Evolutionary conservation across 2,888 invertebrate genomes (phyloP).

Genomic region (Gandaritis pyraliata): DNA sequence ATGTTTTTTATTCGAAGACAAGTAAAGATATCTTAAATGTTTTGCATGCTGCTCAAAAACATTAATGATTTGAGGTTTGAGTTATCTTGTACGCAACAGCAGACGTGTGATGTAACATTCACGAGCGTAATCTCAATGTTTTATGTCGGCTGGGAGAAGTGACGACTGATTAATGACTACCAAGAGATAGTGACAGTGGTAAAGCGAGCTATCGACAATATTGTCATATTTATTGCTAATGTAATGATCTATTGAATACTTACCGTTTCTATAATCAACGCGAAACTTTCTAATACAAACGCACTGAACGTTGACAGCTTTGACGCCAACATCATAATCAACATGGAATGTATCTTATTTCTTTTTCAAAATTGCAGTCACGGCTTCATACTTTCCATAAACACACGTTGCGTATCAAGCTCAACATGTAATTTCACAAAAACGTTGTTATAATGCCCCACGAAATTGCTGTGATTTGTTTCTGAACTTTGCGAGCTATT

Average conservation of each 20-base stretch:
- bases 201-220: slow-evolving; percentile 63
- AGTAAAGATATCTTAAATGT: slow-evolving; percentile 34
- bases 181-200: slow-evolving; percentile 60
- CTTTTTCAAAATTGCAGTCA: slow-evolving; percentile 54
- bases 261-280: slow-evolving; percentile 45
- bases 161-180: slow-evolving; percentile 72
- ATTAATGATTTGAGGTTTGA: slow-evolving; percentile 57
- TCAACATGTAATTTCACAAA: slow-evolving; percentile 74
- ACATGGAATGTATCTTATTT: slow-evolving; percentile 38
- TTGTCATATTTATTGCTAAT: slow-evolving; percentile 80
- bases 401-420: slow-evolving; percentile 64
- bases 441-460: slow-evolving; percentile 73
- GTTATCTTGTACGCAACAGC: slow-evolving; percentile 51
- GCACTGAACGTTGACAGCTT: slow-evolving; percentile 46
- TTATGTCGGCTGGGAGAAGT: slow-evolving; percentile 65
- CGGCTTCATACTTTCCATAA: slow-evolving; percentile 66
- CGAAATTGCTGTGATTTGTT: slow-evolving; percentile 78
- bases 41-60: slow-evolving; percentile 34
- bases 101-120: slow-evolving; percentile 70
- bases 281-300: slow-evolving; percentile 62
- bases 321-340: slow-evolving; percentile 49
- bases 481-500: slow-evolving; percentile 65
- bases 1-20: slow-evolving; percentile 15
- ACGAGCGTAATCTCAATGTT: slow-evolving; percentile 70
- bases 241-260: slow-evolving; percentile 75